Conservation (phyloP, 2,113 vertebrate genomes). For the Danio rerio region GRCz12tu NC_133188.1:56588001-56588500, state of each 20-base stretch:
- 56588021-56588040: background rate
- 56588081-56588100: conserved; percentile 10
- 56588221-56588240: too few relatives aligned
- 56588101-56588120: background rate
- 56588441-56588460: too few relatives aligned
- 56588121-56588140: background rate
- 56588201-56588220: background rate
- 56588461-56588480: too few relatives aligned
- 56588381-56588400: too few relatives aligned
- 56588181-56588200: background rate
- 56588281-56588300: background rate
- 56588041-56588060: background rate
- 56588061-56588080: background rate
- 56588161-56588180: background rate
- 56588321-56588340: too few relatives aligned
- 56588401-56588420: too few relatives aligned
- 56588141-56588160: background rate
- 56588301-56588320: too few relatives aligned
- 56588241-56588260: too few relatives aligned
- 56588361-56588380: background rate
- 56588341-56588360: background rate
- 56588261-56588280: background rate
- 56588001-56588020: background rate
- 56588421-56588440: too few relatives aligned
- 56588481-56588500: too few relatives aligned